Conservation (phyloP, 2,797 vertebrate genomes). For the Hippoglossus hippoglossus region DNA sequence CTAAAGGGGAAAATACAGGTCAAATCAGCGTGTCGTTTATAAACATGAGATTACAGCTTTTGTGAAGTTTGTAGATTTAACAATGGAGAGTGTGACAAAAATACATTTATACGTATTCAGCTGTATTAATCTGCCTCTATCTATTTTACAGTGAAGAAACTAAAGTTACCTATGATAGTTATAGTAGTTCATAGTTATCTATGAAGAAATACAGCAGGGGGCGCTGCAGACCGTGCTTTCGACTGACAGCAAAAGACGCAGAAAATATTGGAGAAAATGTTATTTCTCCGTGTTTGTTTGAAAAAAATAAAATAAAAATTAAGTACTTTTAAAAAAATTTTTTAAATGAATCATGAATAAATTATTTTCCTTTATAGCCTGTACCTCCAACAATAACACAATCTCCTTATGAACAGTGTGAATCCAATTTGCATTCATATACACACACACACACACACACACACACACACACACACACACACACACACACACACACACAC, state of each 20-base stretch:
- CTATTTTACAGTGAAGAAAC: not conserved
- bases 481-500: not conserved
- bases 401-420: slow-evolving; percentile 11
- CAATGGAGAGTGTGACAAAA: fast-evolving
- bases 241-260: not conserved
- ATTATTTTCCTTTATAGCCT: too few species aligned
- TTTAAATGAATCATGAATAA: too few species aligned
- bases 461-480: slow-evolving; percentile 12
- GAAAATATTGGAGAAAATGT: too few species aligned
- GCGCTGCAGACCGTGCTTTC: slow-evolving; percentile 53
- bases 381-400: too few species aligned
- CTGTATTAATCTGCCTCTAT: not conserved
- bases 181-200: too few species aligned
- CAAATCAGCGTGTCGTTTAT: not conserved
- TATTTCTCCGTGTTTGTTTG: too few species aligned
- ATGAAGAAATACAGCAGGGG: slow-evolving; percentile 28
- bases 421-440: slow-evolving; percentile 37
- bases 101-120: fast-evolving
- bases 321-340: too few species aligned
- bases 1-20: fast-evolving
- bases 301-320: too few species aligned
- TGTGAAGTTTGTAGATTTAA: not conserved
- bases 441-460: slow-evolving; percentile 3
- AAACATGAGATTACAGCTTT: not conserved
- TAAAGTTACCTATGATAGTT: too few species aligned